Percentiles rank a stretch among this genome's conserved stretches.
Conservation (phyloP, 2,113 vertebrate genomes). For the Pseudonaja textilis region DNA sequence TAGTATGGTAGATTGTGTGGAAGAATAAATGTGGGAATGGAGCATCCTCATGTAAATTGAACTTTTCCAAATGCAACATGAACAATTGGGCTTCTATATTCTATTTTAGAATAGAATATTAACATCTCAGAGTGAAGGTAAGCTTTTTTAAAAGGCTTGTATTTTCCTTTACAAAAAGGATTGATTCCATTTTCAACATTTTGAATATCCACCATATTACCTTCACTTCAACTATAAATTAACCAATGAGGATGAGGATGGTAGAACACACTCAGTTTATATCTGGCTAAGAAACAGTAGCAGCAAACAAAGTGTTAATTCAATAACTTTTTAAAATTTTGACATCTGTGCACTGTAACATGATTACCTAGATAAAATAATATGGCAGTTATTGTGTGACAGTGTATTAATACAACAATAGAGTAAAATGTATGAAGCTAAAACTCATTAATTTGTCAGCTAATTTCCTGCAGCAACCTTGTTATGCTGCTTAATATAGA, state of each 20-base stretch:
- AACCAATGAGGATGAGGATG: conserved; percentile 30
- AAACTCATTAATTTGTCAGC: conserved; percentile 50
- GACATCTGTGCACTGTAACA: conserved; percentile 21
- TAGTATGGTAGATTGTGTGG: not conserved
- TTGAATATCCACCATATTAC: not conserved
- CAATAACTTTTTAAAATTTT: conserved; percentile 34
- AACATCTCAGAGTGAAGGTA: not conserved
- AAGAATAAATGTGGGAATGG: not conserved
- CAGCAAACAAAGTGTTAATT: conserved; percentile 29
- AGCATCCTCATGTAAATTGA: conserved; percentile 2
- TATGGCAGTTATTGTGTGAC: not conserved
- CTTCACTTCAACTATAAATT: conserved; percentile 9
- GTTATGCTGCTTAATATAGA: not conserved
- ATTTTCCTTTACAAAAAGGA: not conserved
- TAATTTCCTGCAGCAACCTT: conserved; percentile 25
- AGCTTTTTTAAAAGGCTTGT: not conserved
- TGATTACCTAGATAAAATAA: conserved; percentile 15
- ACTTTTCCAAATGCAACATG: not conserved
- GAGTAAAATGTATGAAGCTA: conserved; percentile 59
- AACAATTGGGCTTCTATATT: not conserved
- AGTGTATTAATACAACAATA: fast-evolving
- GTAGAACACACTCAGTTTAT: not conserved
- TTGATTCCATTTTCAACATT: conserved; percentile 1
- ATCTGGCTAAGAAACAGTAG: conserved; percentile 17
- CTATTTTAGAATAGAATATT: not conserved